Conservation (phyloP, 2,888 invertebrate species). For the Vesta saturnalis region DNA sequence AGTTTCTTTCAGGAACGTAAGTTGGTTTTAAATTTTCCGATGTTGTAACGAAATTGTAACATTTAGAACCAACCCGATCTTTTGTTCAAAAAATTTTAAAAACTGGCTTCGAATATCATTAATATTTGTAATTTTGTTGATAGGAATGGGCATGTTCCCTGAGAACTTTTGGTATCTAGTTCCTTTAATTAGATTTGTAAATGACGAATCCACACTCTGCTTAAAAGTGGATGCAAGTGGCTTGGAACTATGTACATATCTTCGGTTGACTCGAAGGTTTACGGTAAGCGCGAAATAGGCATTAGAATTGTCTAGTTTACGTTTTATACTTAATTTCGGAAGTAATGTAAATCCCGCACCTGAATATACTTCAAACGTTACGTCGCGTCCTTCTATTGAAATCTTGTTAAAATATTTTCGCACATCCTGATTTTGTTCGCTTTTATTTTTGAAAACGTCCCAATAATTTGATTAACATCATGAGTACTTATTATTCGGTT, state of each 20-base stretch:
- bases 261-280: too few species aligned
- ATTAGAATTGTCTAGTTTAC: conserved; percentile 1
- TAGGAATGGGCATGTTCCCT: background rate
- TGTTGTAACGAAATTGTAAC: too few species aligned
- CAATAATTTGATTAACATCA: conserved; percentile 1
- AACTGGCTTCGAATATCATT: too few species aligned
- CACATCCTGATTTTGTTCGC: background rate
- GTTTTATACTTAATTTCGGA: conserved; percentile 2
- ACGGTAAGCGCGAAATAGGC: background rate
- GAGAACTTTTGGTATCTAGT: too few species aligned
- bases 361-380: background rate
- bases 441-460: background rate
- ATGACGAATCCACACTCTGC: conserved; percentile 6
- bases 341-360: background rate
- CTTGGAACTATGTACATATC: too few species aligned
- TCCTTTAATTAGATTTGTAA: too few species aligned
- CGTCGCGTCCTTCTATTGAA: conserved; percentile 4
- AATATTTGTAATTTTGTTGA: too few species aligned
- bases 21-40: too few species aligned
- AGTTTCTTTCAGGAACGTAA: too few species aligned
- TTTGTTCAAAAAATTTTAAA: too few species aligned
- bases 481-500: background rate
- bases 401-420: conserved; percentile 7
- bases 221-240: background rate
- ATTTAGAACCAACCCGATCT: too few species aligned